Conservation (phyloP, 2,113 vertebrate genomes). For the Alethe diademata region DNA sequence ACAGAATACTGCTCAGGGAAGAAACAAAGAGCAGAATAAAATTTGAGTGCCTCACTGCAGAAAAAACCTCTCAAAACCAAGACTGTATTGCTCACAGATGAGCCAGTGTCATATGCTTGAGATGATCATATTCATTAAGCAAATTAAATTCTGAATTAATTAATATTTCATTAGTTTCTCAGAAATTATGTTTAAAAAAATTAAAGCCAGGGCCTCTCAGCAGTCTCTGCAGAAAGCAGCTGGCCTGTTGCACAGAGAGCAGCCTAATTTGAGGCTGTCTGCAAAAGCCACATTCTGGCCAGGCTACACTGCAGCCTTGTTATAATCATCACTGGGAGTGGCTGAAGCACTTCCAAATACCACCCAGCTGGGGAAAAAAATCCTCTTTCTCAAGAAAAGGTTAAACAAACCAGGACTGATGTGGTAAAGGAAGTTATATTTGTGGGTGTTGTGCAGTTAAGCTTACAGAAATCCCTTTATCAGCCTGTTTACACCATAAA, state of each 20-base stretch:
- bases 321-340: not conserved
- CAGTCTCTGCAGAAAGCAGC: not conserved
- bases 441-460: not conserved
- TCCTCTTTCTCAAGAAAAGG: not conserved
- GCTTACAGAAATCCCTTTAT: not conserved
- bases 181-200: not conserved
- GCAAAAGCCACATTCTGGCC: not conserved
- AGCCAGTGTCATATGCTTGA: not conserved
- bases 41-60: not conserved
- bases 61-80: not conserved
- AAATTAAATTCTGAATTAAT: constrained; percentile 10
- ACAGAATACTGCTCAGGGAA: not conserved
- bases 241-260: not conserved
- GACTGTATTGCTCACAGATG: not conserved
- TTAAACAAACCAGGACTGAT: not conserved
- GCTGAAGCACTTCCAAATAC: not conserved
- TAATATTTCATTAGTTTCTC: not conserved
- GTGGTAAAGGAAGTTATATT: not conserved
- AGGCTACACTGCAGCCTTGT: not conserved
- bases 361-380: not conserved
- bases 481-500: not conserved
- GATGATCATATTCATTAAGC: not conserved
- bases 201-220: not conserved
- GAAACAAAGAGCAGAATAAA: not conserved
- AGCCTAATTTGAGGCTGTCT: not conserved